These are phyloP conservation scores for Myripristis jacobus DNA, from an alignment of 2,797 vertebrate species.

Conservation along the genomic window DNA sequence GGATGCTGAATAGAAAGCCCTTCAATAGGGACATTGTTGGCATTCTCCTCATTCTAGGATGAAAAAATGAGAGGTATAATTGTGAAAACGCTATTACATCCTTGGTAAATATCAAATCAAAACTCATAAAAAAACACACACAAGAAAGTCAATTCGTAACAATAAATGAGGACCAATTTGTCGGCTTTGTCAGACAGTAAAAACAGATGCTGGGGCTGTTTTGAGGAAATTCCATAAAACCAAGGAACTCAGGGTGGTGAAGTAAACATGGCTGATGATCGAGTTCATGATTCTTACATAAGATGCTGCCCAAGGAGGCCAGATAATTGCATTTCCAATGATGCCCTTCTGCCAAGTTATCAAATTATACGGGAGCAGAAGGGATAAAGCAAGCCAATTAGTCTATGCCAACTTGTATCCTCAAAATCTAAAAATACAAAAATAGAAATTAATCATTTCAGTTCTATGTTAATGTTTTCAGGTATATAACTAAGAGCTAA, in stretches of 20 bases:
- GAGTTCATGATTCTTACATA: constrained; percentile 51
- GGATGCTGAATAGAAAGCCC: constrained; percentile 88
- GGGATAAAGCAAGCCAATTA: constrained; percentile 10
- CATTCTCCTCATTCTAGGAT: constrained; percentile 84
- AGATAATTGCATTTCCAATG: constrained; percentile 57
- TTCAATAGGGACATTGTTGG: constrained; percentile 85
- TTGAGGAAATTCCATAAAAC: constrained; percentile 26
- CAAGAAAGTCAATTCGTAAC: constrained; percentile 29
- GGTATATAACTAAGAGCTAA: constrained; percentile 59
- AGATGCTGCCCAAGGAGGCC: constrained; percentile 27
- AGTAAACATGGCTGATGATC: constrained; percentile 40
- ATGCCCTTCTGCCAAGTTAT: constrained; percentile 40
- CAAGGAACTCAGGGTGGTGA: neutral
- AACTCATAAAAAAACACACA: constrained; percentile 43
- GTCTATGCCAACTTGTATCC: constrained; percentile 19
- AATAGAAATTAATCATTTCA: neutral
- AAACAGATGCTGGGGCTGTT: constrained; percentile 20
- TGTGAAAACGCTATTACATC: constrained; percentile 55
- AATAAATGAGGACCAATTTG: constrained; percentile 31
- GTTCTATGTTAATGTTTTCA: neutral
- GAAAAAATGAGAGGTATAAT: constrained; percentile 66
- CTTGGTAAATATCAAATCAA: constrained; percentile 51
- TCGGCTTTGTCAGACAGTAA: constrained; percentile 21
- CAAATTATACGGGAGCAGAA: constrained; percentile 33
- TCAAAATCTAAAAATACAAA: constrained; percentile 20